A percentile compares a stretch with the other conserved stretches of the same genome.
Conservation (phyloP, 2,797 vertebrate genomes). For the Antennarius maculatus region DNA sequence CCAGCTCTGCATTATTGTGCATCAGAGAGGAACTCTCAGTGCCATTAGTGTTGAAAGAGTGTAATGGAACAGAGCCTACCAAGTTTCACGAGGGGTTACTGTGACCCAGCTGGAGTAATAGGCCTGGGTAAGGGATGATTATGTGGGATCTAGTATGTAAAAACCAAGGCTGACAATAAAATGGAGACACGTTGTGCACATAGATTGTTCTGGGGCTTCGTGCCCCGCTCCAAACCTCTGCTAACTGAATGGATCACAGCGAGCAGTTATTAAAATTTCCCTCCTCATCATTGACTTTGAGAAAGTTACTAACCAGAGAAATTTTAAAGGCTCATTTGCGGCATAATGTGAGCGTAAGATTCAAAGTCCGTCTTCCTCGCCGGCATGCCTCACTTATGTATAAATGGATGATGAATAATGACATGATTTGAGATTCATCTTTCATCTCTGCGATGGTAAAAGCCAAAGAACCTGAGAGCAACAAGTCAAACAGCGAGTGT, state of each 20-base stretch:
- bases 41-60: conserved; percentile 69
- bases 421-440: conserved; percentile 48
- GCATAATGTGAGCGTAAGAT: conserved; percentile 20
- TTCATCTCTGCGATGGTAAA: conserved; percentile 26
- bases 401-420: conserved; percentile 37
- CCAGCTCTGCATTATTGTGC: conserved; percentile 67
- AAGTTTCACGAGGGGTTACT: conserved; percentile 68
- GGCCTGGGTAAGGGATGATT: conserved; percentile 61
- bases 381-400: conserved; percentile 30
- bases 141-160: conserved; percentile 54
- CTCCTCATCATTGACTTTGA: conserved; percentile 35
- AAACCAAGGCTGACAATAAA: conserved; percentile 33
- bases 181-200: conserved; percentile 35
- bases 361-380: conserved; percentile 20
- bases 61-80: conserved; percentile 68
- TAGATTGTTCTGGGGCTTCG: conserved; percentile 55
- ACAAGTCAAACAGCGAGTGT: conserved; percentile 68
- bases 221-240: conserved; percentile 55
- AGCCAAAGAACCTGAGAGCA: conserved; percentile 58
- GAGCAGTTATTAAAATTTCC: conserved; percentile 57
- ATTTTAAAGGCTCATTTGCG: conserved; percentile 53
- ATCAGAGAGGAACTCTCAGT: conserved; percentile 67
- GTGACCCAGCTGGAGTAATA: conserved; percentile 66
- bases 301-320: conserved; percentile 43
- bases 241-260: conserved; percentile 43